Conservation (phyloP, 2,797 vertebrate species). For the Centropyge bicolor region DNA sequence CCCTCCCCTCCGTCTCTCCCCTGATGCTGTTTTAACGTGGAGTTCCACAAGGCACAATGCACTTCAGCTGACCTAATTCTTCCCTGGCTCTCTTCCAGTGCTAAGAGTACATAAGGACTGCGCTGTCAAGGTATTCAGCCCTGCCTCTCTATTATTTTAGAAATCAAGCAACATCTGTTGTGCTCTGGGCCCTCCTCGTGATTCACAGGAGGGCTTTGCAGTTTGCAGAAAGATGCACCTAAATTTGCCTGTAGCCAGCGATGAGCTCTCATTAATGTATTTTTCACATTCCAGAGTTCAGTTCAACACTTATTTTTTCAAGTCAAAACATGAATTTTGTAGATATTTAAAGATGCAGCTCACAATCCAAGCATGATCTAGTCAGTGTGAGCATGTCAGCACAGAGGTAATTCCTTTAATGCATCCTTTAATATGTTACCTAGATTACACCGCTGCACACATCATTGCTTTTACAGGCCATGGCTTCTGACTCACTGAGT, state of each 20-base stretch:
- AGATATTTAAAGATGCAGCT: conserved; percentile 24
- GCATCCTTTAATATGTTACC: not conserved
- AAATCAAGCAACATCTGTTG: conserved; percentile 81
- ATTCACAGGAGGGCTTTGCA: conserved; percentile 61
- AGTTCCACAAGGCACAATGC: conserved; percentile 78
- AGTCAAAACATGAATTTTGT: conserved; percentile 9
- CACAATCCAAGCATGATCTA: conserved; percentile 5
- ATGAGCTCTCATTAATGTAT: conserved; percentile 62
- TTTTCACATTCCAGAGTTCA: conserved; percentile 54
- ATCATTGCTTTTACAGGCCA: conserved; percentile 24
- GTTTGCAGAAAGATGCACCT: conserved; percentile 64
- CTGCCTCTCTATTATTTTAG: conserved; percentile 75
- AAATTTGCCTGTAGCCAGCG: conserved; percentile 53
- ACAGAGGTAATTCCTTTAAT: conserved; percentile 31
- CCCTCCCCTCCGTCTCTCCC: conserved; percentile 41
- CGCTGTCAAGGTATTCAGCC: conserved; percentile 75
- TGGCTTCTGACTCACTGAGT: conserved; percentile 32
- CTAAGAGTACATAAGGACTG: conserved; percentile 82
- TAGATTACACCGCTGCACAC: not conserved
- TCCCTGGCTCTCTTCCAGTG: conserved; percentile 78
- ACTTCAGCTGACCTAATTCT: conserved; percentile 87
- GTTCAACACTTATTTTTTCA: conserved; percentile 29
- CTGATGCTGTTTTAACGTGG: conserved; percentile 77
- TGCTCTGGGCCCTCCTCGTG: conserved; percentile 71
- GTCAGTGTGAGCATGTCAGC: conserved; percentile 3